Evolutionary conservation across 2,888 invertebrate genomes (phyloP), one percentile per base, ranked within the genome.

Genomic region (Odontocolon sp.): DNA sequence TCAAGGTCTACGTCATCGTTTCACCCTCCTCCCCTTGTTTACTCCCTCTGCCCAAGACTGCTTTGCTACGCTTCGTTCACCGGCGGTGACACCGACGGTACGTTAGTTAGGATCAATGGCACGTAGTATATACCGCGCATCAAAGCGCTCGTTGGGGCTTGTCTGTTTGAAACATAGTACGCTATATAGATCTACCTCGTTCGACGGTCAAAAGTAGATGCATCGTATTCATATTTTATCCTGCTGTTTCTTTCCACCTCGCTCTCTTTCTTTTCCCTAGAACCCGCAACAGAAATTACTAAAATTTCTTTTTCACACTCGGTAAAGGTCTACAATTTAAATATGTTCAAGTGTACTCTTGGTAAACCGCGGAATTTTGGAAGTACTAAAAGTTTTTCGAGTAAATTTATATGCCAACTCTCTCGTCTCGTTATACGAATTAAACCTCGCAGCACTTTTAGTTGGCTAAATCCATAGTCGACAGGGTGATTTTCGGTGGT

Each of bases 81-180:
- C 68, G 38, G 40, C 33, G 11, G 18, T 21, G 18, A 18, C 31
- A 21, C 1, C 16, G 3, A 18, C 33, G 47, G 45, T 63, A 45
- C 47, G 47, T 76, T 71, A 36, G 63, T 38, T 67, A 56, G 56
- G 61, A 56, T 67, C 61, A 67, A 71, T 38, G 59, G 67, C 61
- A 61, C 67, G 61, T 59, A 50, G 21, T 16, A 21, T 56, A 8
- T 14, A 31, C 11, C 5, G 33, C 8, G 5, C 8, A 21, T 42
- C n/a, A 5, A 31, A 6, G 14, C 4, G 31, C 9, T 3, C 42
- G 21, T n/a, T 0, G 26, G 1, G n/a, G 23, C 47, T 0, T n/a
- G n/a, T n/a, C n/a, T n/a, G n/a, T n/a, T n/a, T n/a, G n/a, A n/a
- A n/a, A n/a, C n/a, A n/a, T n/a, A n/a, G n/a, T n/a, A n/a, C n/a